These are phyloP conservation scores for Stichopus horrens DNA, from an alignment of 53 echinoderm and acorn worm species.

Conservation along the genomic window DNA sequence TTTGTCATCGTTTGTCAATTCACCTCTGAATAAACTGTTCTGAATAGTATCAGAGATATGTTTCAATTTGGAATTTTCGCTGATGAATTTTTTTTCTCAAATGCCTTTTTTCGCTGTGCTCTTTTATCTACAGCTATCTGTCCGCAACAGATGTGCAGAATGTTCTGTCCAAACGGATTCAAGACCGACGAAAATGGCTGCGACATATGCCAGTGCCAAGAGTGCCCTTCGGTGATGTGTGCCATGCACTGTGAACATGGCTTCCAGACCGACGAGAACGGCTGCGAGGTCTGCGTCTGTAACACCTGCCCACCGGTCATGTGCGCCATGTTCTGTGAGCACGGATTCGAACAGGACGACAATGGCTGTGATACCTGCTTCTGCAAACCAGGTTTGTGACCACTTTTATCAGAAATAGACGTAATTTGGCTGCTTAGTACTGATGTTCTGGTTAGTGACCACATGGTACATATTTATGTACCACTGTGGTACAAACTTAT, in stretches of 20 bases:
- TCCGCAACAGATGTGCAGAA: slow-evolving; percentile 32
- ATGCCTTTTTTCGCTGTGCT: neutral
- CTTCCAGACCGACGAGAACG: slow-evolving; percentile 42
- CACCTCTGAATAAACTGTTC: no score
- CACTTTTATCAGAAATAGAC: neutral
- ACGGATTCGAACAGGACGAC: slow-evolving; percentile 51
- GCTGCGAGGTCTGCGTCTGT: slow-evolving; percentile 46
- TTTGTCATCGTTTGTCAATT: no score
- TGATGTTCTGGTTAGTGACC: no score
- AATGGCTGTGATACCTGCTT: slow-evolving; percentile 58
- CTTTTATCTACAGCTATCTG: slow-evolving; percentile 7
- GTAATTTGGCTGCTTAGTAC: neutral
- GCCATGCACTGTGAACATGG: slow-evolving; percentile 46
- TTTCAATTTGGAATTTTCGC: neutral
- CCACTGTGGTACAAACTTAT: no score
- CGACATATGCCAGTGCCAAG: slow-evolving; percentile 57
- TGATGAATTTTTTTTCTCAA: neutral
- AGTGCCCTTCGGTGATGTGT: slow-evolving; percentile 39
- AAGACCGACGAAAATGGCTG: slow-evolving; percentile 54
- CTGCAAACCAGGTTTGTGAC: slow-evolving; percentile 43
- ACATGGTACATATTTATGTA: no score
- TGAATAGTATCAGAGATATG: no score
- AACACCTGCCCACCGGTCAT: slow-evolving; percentile 51
- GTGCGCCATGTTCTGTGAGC: slow-evolving; percentile 51
- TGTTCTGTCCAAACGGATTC: slow-evolving; percentile 60